Base-by-base conservation (phyloP, 1,140 invertebrate genomes). In the Riptortus pedestris region DNA sequence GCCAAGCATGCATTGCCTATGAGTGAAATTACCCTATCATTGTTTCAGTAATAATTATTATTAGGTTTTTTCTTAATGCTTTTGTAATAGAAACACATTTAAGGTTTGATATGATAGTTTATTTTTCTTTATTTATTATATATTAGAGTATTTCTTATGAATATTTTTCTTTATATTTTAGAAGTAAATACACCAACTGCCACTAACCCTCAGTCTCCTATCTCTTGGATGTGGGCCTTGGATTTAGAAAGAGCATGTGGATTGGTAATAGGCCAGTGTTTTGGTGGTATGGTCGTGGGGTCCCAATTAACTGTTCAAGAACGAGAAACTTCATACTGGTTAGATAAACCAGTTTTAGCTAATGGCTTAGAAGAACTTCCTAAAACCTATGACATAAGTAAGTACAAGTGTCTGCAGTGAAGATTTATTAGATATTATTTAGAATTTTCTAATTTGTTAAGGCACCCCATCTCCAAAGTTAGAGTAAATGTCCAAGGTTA, bases 161-260 rank as follows among this genome's bases (percentile, higher is more conserved):
- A 27, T 59, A 18, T 58, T 27, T 27, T 58, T 58, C 4, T 58
- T 28, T 58, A 59, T 69, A 29, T 31, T 70, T 62, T 65, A 74
- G 73, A 76, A 59, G 73, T 74, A 0, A 76, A 75, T 68, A 78
- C 77, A 14, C 77, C 76, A 11, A 78, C 77, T 22, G 70, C 75
- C 27, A 67, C 70, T 14, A 74, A 77, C 59, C 65, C 76, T n/a
- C 71, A 73, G 1, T 72, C 75, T 59, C 70, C 74, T 22, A 65
- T 67, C 66, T 76, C 74, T 9, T 84, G 82, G 81, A 70, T 79
- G 2, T 85, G 83, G 83, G 72, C 83, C 64, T 70, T 84, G 18
- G 83, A 85, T 72, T 70, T 84, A 67, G 81, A 84, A 70, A 71
- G 81, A 67, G 77, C 79, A 0, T 82, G 80, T 71, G 77, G 80